A percentile compares a stretch with the other conserved stretches of the same genome.
phyloP scores from a whole-genome alignment of 1,140 invertebrate species.

The Campoletis sonorensis region DNA sequence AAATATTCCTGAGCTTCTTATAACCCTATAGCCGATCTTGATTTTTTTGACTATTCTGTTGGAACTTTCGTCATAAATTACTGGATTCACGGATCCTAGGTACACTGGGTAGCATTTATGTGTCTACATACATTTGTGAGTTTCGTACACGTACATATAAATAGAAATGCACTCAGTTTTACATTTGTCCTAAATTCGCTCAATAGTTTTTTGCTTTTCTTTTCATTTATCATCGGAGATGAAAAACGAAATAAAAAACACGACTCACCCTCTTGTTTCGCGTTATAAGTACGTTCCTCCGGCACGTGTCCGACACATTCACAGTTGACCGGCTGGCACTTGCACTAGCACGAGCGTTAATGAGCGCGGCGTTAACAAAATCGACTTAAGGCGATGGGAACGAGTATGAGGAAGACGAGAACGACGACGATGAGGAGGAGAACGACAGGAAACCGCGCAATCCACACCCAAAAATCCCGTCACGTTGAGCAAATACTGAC shows the following conservation, averaged over 20 bases:
- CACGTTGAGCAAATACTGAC: conserved; percentile 76
- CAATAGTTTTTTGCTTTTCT: no score
- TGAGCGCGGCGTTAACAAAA: conserved; percentile 47
- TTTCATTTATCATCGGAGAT: background rate
- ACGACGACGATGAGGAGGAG: conserved; percentile 43
- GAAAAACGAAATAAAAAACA: conserved; percentile 9
- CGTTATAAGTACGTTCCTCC: conserved; percentile 50
- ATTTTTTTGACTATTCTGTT: no score
- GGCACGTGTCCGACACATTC: conserved; percentile 66
- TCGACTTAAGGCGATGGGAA: background rate
- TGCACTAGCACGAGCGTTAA: conserved; percentile 54
- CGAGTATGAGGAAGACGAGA: background rate
- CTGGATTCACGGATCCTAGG: no score
- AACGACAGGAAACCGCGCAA: conserved; percentile 64
- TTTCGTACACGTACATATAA: no score
- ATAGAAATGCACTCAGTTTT: no score
- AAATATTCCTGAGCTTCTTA: no score
- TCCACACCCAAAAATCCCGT: conserved; percentile 75
- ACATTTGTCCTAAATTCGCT: no score
- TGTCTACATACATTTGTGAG: no score
- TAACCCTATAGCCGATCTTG: no score
- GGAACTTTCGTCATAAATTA: no score
- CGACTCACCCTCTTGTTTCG: conserved; percentile 31
- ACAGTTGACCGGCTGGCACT: conserved; percentile 65
- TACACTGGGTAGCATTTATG: no score